Evolutionary conservation across 2,888 invertebrate genomes (phyloP), one percentile per base, ranked within the genome.

Genomic region (Lepidocyrtinus sp.): DNA sequence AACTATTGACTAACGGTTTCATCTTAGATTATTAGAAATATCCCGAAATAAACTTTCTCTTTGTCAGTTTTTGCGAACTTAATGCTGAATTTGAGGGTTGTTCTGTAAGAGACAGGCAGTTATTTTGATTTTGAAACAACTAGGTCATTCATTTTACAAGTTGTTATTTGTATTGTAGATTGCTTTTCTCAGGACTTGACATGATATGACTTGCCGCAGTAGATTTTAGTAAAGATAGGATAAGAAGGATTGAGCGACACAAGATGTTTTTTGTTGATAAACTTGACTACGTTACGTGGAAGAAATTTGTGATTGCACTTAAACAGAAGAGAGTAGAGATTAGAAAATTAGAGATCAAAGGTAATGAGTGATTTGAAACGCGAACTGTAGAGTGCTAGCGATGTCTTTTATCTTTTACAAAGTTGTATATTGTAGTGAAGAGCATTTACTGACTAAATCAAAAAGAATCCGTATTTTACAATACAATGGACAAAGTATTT

Each of bases 351-450:
- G n/a, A n/a, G n/a, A n/a, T n/a, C n/a, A n/a, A n/a, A n/a, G n/a
- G n/a, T n/a, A n/a, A n/a, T n/a, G n/a, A n/a, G n/a, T n/a, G n/a
- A n/a, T n/a, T n/a, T n/a, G n/a, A n/a, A n/a, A n/a, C n/a, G n/a
- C n/a, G 59, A 75, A 63, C 70, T 61, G 27, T 76, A 69, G 70
- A 61, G 69, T 75, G 68, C 69, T 75, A 75, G 69, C 7, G 62
- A 68, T 65, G 69, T 75, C 75, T 75, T 75, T 19, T 19, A n/a
- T 3, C 19, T 55, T 55, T 3, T 9, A 9, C 19, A 55, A n/a
- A 55, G 19, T n/a, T n/a, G n/a, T n/a, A n/a, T n/a, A 3, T 19
- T 55, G 55, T 55, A 17, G 55, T 55, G 55, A 55, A 17, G 15
- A 55, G 55, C 45, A 45, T 12, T 9, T 45, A 12, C 7, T 12